Evolutionary conservation across 2,797 vertebrate species (phyloP), one percentile per base, ranked within the genome.

Genomic region (Aselliscus stoliczkanus): DNA sequence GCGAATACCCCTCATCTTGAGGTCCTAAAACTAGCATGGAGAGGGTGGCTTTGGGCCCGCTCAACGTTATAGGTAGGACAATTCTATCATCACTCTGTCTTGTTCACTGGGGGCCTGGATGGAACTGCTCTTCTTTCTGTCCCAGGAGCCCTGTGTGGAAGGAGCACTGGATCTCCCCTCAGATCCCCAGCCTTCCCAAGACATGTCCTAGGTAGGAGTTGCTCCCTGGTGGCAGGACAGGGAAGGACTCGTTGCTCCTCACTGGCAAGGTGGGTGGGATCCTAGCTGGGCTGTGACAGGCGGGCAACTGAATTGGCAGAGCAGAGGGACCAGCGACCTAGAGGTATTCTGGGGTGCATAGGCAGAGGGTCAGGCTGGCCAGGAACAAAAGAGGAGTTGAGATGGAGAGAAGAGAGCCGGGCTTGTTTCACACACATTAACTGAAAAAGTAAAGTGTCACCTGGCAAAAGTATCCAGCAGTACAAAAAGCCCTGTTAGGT

Each of bases 191-290:
- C 47, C 15, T 27, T 13, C 87, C 23, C 52, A n/a, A 79, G n/a
- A 25, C 86, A 37, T 39, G 60, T 27, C 73, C 72, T 88, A 42
- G 39, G 60, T n/a, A 12, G 80, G 27, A n/a, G 58, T 95, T 97
- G 93, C 83, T 13, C 94, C 76, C 97, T 97, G 65, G 82, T 96
- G 97, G 94, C 20, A n/a, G 90, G 44, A 76, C 7, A 34, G 27
- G 83, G 82, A 93, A 93, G 15, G 37, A 65, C 58, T 70, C 50
- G 3, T 98, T 98, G 97, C 98, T 99, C 98, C 98, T 97, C 98
- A 98, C 95, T 23, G 50, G 58, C 65, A 56, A 44, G 27, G 27
- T 23, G 17, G 52, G 83, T 60, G 69, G 31, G 27, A 10, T 62
- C 79, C 39, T 52, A 42, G 13, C 29, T 27, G 47, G 70, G 56